These are phyloP conservation scores for Drosophila pseudoobscura DNA, from an alignment of 1,140 invertebrate species.

Conservation along the genomic window DNA sequence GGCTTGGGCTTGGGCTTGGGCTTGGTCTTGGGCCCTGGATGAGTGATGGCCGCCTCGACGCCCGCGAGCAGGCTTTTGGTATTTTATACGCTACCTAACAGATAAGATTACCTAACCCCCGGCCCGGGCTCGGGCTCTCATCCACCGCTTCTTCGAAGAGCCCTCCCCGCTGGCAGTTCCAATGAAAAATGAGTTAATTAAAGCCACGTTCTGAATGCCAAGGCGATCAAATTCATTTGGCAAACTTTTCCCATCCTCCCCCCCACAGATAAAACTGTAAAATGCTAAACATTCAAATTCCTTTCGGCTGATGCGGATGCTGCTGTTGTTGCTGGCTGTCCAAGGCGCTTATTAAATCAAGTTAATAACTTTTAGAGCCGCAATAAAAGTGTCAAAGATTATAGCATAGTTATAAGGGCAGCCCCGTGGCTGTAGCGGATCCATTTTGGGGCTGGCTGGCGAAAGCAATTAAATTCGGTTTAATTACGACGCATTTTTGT, in stretches of 20 bases:
- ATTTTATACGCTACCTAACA: slow-evolving; percentile 30
- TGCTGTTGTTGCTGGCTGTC: slow-evolving; percentile 18
- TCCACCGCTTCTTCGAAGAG: slow-evolving; percentile 1
- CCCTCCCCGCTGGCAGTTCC: slow-evolving; percentile 48
- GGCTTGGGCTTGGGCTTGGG: slow-evolving; percentile 45
- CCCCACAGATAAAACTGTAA: slow-evolving; percentile 59
- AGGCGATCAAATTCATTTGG: slow-evolving; percentile 69
- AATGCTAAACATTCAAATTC: slow-evolving; percentile 65
- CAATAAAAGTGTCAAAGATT: slow-evolving; percentile 83
- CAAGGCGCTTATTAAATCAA: slow-evolving; percentile 81
- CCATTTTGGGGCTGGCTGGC: slow-evolving; percentile 6
- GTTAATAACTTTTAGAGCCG: slow-evolving; percentile 81
- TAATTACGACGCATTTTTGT: slow-evolving; percentile 79
- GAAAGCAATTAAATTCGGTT: slow-evolving; percentile 81
- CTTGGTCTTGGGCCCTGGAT: slow-evolving; percentile 59
- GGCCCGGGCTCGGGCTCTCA: neutral
- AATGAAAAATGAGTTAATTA: slow-evolving; percentile 83
- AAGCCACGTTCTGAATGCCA: slow-evolving; percentile 69
- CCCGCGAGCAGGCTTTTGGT: slow-evolving; percentile 43
- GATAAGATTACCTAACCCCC: slow-evolving; percentile 68
- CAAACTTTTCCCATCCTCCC: slow-evolving; percentile 45
- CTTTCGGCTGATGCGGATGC: neutral
- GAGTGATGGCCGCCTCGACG: slow-evolving; percentile 60
- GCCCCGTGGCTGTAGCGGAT: neutral
- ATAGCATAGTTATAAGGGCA: slow-evolving; percentile 74